Evolutionary conservation across 2,888 invertebrate species (phyloP), one percentile per base, ranked within the genome.

Genomic region (Diloba caeruleocephala): DNA sequence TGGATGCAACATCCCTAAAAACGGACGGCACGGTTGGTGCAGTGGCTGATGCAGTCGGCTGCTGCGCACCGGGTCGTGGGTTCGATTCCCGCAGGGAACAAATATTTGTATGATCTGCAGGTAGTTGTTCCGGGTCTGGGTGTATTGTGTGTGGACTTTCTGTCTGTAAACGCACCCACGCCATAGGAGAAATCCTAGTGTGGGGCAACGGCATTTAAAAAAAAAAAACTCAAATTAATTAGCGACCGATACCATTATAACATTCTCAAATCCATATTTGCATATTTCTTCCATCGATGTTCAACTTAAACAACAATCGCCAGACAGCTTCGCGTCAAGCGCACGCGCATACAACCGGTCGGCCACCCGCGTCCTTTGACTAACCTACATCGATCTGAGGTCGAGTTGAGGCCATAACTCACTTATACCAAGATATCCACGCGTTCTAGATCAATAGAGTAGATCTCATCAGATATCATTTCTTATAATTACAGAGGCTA

Each of bases 331-430:
- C 29, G 44, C 36, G 34, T 33, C 32, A 10, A 7, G 60, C 58
- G 59, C 54, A 58, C 21, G 58, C 56, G 53, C 59, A 44, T 53
- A 23, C 44, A 62, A 61, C 67, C 70, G 60, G 71, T 74, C 44
- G 32, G 23, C 36, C 66, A 65, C 60, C 50, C 50, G 54, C 73
- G 85, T 82, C 80, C 84, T 87, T 81, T 76, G 58, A 43, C 54
- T 81, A 77, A 84, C 79, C 82, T 74, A 83, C 78, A 76, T 82
- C 26, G 19, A 53, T 32, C 34, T 54, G 54, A 66, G 75, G 76
- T 62, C 71, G 54, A 36, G 34, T 53, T 63, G 74, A 75, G 78
- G 76, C 56, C 48, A 59, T 69, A 52, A 61, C 34, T 53, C 33
- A 55, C 26, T 51, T 26, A 14, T 49, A 38, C 55, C 50, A 60